A percentile compares a stretch with the other conserved stretches of the same genome.
Conservation (phyloP, 2,888 invertebrate species). For the Sthenelais limicola region DNA sequence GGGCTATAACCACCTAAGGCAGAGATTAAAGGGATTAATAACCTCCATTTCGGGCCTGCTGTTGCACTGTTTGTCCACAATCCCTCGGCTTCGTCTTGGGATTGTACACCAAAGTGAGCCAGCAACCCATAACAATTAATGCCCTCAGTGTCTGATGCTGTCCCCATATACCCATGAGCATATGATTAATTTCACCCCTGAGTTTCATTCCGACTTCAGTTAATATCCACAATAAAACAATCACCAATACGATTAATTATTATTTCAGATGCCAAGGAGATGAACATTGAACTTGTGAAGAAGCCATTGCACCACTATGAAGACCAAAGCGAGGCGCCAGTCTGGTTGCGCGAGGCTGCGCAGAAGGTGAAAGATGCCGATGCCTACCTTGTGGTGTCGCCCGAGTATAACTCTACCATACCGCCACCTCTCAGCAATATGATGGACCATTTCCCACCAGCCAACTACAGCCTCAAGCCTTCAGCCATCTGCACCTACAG, state of each 20-base stretch:
- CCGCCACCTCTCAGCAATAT: conserved; percentile 73
- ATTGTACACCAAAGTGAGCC: too few relatives aligned
- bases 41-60: too few relatives aligned
- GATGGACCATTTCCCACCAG: conserved; percentile 73
- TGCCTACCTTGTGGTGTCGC: conserved; percentile 71
- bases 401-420: conserved; percentile 71
- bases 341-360: conserved; percentile 49
- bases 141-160: too few relatives aligned
- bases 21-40: too few relatives aligned
- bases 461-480: conserved; percentile 67
- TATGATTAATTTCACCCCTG: too few relatives aligned
- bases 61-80: too few relatives aligned
- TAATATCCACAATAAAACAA: too few relatives aligned
- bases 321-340: conserved; percentile 53
- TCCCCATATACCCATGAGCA: too few relatives aligned
- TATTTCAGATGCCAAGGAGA: conserved; percentile 69
- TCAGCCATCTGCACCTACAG: conserved; percentile 65
- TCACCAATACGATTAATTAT: neutral
- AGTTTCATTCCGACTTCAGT: too few relatives aligned
- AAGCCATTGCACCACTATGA: conserved; percentile 58
- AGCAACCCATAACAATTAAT: too few relatives aligned
- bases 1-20: too few relatives aligned
- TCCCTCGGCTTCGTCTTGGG: too few relatives aligned
- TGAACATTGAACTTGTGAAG: conserved; percentile 65
- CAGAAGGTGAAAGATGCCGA: conserved; percentile 60